Evolutionary conservation across 2,888 invertebrate species (phyloP), one percentile per base, ranked within the genome.

Genomic region (Brenthis ino): DNA sequence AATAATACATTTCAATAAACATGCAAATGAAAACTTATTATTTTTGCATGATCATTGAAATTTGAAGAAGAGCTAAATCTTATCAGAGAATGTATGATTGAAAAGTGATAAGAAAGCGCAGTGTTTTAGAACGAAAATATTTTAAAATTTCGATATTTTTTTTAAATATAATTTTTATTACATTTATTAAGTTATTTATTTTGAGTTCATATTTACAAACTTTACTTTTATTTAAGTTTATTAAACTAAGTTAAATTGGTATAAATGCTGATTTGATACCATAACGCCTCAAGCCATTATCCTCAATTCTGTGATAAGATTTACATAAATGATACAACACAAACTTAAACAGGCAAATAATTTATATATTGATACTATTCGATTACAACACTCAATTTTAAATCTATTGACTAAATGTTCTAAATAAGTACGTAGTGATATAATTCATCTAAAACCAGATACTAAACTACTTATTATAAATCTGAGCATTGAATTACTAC

Each of bases 381-480:
- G 13, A 24, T 53, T 60, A 50, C 12, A 54, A 48, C 16, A 47
- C 47, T n/a, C 51, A 20, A 50, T 48, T 56, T 61, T 66, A 33
- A 61, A 66, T 54, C 65, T 69, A 69, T 69, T 69, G 69, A 69
- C 69, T 69, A 63, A 51, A 63, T 65, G 61, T 20, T 57, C 51
- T 57, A 57, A 43, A 43, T 8, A 43, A 1, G n/a, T 61, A 57
- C 57, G 61, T 54, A 60, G 37, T 16, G 53, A 47, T 13, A 13
- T 33, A 53, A 63, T 57, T 57, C 16, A 61, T 28, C 43, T 61
- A 56, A 69, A 63, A 64, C 81, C 82, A 76, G 72, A 69, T 74
- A 76, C 77, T 80, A 83, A 81, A 60, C 75, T 57, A 55, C n/a
- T 61, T 5, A 14, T 11, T 43, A 43, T 54, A 54, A 56, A 43